A percentile compares a stretch with the other conserved stretches of the same genome.
These are phyloP conservation scores for Brachionichthys hirsutus DNA, from an alignment of 2,113 vertebrate genomes.

Conservation along the genomic window DNA sequence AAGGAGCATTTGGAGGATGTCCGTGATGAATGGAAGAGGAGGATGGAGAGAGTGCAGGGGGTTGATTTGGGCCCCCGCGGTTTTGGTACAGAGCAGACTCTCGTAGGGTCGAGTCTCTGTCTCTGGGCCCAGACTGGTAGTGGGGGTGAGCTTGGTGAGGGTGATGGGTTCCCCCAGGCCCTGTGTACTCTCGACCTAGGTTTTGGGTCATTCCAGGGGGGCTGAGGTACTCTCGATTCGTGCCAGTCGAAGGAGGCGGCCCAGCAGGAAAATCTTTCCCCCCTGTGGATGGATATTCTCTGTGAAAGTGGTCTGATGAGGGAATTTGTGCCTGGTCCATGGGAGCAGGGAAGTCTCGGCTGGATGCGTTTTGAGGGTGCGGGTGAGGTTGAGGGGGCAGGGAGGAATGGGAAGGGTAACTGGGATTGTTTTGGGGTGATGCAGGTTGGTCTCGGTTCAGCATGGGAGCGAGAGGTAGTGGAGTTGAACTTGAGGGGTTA, in stretches of 20 bases:
- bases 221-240: constrained; percentile 76
- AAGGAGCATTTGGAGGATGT: constrained; percentile 62
- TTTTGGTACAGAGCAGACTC: constrained; percentile 73
- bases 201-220: constrained; percentile 73
- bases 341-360: constrained; percentile 73
- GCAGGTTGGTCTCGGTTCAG: constrained; percentile 71
- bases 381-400: constrained; percentile 60
- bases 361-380: constrained; percentile 67
- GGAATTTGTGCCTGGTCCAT: constrained; percentile 72
- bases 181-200: constrained; percentile 75
- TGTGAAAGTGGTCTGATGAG: constrained; percentile 76
- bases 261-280: constrained; percentile 72
- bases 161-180: constrained; percentile 63
- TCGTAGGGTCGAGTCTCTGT: constrained; percentile 68
- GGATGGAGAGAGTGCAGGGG: constrained; percentile 76
- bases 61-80: constrained; percentile 70
- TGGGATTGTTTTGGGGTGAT: constrained; percentile 73
- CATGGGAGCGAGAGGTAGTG: constrained; percentile 65
- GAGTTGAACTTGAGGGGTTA: constrained; percentile 62
- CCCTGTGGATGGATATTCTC: constrained; percentile 73
- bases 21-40: constrained; percentile 70
- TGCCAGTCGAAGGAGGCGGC: constrained; percentile 58
- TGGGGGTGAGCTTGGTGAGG: constrained; percentile 69
- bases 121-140: constrained; percentile 69
- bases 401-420: constrained; percentile 68